Conservation (phyloP, 2,113 vertebrate genomes). For the Ellobius talpinus region DNA sequence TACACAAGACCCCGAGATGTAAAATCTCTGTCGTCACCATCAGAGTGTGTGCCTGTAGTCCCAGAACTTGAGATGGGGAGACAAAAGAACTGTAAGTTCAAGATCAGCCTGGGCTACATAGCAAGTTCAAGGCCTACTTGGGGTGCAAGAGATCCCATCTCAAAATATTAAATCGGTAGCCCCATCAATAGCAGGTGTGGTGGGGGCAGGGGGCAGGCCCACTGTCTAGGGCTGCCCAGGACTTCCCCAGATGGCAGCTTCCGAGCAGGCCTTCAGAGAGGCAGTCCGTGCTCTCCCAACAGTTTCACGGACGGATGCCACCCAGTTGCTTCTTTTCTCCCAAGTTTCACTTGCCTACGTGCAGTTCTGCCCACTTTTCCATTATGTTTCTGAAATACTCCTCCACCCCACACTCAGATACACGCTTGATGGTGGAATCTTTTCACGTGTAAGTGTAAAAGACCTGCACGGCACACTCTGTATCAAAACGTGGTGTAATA, state of each 20-base stretch:
- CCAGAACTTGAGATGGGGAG: too few species aligned
- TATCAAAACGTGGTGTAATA: conserved; percentile 6
- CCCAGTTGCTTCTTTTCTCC: background rate
- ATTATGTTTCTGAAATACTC: background rate
- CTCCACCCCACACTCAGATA: background rate
- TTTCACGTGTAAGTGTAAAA: background rate
- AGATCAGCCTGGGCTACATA: background rate
- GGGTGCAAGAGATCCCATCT: background rate
- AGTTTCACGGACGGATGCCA: background rate
- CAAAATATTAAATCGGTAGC: background rate
- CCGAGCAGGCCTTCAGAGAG: background rate
- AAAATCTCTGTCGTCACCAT: background rate
- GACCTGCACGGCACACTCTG: background rate
- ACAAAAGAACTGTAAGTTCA: background rate
- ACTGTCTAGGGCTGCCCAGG: too few species aligned
- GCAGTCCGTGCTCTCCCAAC: background rate
- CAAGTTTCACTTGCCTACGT: background rate
- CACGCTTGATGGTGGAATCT: background rate
- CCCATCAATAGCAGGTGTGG: too few species aligned
- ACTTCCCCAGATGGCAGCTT: background rate
- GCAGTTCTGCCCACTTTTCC: background rate
- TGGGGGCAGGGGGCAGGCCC: background rate
- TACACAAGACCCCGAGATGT: background rate
- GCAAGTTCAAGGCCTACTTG: background rate
- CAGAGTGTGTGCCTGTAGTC: background rate